Percentiles rank a stretch among this genome's conserved stretches.
Evolutionary conservation across 2,888 invertebrate species (phyloP).

Genomic region (Drosophila cyrtoloma): DNA sequence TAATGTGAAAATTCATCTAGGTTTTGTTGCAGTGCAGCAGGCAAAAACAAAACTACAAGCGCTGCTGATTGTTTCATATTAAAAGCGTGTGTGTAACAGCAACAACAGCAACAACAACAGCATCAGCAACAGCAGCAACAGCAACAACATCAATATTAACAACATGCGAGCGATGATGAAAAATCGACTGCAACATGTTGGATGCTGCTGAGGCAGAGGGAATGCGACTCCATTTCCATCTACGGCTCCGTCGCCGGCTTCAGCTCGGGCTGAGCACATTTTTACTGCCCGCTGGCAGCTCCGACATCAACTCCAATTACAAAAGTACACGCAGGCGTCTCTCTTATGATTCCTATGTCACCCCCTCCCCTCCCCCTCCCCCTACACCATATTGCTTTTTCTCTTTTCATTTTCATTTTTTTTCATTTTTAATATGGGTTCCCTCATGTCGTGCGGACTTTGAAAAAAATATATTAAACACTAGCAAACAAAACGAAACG

Average conservation of each 20-base stretch:
- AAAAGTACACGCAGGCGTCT: constrained; percentile 80
- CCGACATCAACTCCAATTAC: constrained; percentile 80
- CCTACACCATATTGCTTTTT: not conserved
- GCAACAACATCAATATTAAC: constrained; percentile 60
- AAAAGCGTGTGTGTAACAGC: constrained; percentile 70
- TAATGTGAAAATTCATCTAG: constrained; percentile 72
- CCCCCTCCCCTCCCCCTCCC: constrained; percentile 1
- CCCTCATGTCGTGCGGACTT: constrained; percentile 60
- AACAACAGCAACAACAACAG: constrained; percentile 25
- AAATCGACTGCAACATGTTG: constrained; percentile 84
- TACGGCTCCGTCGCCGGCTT: constrained; percentile 30
- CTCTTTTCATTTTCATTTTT: constrained; percentile 21
- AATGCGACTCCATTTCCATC: constrained; percentile 31
- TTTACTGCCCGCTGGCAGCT: constrained; percentile 73
- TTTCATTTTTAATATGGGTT: constrained; percentile 61
- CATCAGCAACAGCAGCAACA: constrained; percentile 40
- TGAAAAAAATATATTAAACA: constrained; percentile 5
- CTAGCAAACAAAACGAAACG: constrained; percentile 22
- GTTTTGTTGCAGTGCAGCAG: constrained; percentile 54
- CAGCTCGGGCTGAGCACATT: constrained; percentile 23
- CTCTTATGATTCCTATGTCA: constrained; percentile 75
- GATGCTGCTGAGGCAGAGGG: constrained; percentile 64
- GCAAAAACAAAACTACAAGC: constrained; percentile 78
- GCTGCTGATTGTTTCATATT: constrained; percentile 78
- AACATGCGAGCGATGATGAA: constrained; percentile 82